A percentile compares a stretch with the other conserved stretches of the same genome.
These are phyloP conservation scores for Chiloscyllium plagiosum DNA, from an alignment of 2,113 vertebrate species.

Conservation along the genomic window DNA sequence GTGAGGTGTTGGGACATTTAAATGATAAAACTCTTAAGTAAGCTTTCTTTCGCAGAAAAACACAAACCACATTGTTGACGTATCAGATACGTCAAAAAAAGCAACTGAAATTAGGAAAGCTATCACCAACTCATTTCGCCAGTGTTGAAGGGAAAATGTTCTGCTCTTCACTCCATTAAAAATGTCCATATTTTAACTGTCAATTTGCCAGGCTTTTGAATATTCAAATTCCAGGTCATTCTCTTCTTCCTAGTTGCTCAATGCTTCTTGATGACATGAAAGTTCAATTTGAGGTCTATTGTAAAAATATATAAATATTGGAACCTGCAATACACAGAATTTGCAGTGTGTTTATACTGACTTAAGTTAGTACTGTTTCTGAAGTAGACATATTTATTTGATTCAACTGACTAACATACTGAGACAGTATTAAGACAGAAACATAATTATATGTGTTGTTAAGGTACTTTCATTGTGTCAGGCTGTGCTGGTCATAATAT, in stretches of 20 bases:
- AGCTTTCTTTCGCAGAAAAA: background rate
- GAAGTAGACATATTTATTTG: background rate
- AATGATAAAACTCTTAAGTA: background rate
- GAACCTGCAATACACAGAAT: background rate
- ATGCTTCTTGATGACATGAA: background rate
- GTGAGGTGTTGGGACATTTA: background rate
- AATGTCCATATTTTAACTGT: background rate
- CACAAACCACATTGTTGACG: background rate
- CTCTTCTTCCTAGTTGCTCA: background rate
- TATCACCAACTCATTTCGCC: background rate
- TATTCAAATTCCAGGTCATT: background rate
- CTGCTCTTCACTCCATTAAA: background rate
- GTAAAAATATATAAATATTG: background rate
- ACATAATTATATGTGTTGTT: background rate
- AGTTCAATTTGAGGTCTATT: background rate
- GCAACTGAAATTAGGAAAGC: background rate
- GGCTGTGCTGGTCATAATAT: background rate
- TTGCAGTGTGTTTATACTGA: background rate
- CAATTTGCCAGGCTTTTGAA: background rate
- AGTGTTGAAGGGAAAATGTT: background rate
- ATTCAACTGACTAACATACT: background rate
- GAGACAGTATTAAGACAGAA: background rate
- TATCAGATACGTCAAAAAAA: background rate
- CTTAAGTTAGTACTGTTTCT: background rate
- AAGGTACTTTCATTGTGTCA: background rate